Conservation (phyloP, 2,888 invertebrate genomes). For the Perizoma affinitatum region DNA sequence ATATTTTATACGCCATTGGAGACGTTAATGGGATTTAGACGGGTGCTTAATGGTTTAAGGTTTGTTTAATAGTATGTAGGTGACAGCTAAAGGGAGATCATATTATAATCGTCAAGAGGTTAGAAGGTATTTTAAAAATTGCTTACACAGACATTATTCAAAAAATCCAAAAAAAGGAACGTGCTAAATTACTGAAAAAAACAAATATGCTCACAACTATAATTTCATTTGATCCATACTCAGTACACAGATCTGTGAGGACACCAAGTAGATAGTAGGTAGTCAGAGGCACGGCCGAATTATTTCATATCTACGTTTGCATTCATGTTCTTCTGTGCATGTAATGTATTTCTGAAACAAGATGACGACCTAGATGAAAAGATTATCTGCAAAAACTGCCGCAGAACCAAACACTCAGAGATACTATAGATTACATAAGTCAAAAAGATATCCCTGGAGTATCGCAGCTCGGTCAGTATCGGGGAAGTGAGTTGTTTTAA, state of each 20-base stretch:
- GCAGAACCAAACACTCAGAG: no score
- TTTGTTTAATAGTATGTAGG: constrained; percentile 32
- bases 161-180: not conserved
- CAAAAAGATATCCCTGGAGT: constrained; percentile 53
- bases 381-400: constrained; percentile 2
- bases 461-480: constrained; percentile 60
- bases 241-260: no score
- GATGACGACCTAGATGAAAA: not conserved
- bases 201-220: no score
- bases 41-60: constrained; percentile 33
- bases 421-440: constrained; percentile 32
- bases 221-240: no score
- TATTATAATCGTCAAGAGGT: not conserved
- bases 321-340: no score
- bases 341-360: not conserved
- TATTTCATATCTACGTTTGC: no score
- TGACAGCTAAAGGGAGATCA: constrained; percentile 12
- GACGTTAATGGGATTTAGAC: constrained; percentile 39
- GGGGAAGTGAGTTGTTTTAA: constrained; percentile 74
- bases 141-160: not conserved
- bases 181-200: no score
- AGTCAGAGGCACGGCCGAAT: no score
- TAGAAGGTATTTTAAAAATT: not conserved
- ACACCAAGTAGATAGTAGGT: no score
- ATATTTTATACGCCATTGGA: constrained; percentile 65